A percentile compares a stretch with the other conserved stretches of the same genome.
Evolutionary conservation across 64 coral and sea anemone genomes (phyloP).

Genomic region (Cladopsammia gracilis): DNA sequence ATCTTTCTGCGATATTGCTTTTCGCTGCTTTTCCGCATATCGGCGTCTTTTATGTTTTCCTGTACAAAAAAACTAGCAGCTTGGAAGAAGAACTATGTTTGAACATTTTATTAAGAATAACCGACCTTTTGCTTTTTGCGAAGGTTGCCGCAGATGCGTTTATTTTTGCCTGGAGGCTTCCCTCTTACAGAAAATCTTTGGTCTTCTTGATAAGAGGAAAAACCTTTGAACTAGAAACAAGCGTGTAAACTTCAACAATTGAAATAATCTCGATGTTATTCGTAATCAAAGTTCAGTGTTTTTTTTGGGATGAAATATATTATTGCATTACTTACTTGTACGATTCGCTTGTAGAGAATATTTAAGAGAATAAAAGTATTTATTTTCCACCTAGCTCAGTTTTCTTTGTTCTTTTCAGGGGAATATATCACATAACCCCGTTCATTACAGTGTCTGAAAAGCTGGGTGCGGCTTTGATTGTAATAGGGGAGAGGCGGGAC

Average conservation of each 20-base stretch:
- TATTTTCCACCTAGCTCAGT: no score
- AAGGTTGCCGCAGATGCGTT: slow-evolving; percentile 78
- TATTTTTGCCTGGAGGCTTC: slow-evolving; percentile 87
- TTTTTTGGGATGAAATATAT: no score
- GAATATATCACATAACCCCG: no score
- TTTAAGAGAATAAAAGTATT: no score
- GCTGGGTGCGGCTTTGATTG: no score
- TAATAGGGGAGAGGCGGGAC: no score
- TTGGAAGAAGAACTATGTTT: slow-evolving; percentile 55
- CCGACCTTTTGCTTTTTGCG: slow-evolving; percentile 81
- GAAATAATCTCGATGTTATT: no score
- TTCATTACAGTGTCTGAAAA: no score
- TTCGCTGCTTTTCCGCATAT: slow-evolving; percentile 77
- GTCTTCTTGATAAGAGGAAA: background rate
- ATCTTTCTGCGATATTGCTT: slow-evolving; percentile 76
- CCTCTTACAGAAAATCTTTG: slow-evolving; percentile 62
- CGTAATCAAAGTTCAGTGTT: no score
- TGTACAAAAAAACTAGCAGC: slow-evolving; percentile 58
- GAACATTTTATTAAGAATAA: slow-evolving; percentile 72
- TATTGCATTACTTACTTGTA: no score
- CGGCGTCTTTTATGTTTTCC: slow-evolving; percentile 79
- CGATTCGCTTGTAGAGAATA: no score
- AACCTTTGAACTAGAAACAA: background rate
- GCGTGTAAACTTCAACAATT: background rate
- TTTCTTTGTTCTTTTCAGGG: no score